Conservation (phyloP, 2,113 vertebrate genomes). For the Pontoporia blainvillei region DNA sequence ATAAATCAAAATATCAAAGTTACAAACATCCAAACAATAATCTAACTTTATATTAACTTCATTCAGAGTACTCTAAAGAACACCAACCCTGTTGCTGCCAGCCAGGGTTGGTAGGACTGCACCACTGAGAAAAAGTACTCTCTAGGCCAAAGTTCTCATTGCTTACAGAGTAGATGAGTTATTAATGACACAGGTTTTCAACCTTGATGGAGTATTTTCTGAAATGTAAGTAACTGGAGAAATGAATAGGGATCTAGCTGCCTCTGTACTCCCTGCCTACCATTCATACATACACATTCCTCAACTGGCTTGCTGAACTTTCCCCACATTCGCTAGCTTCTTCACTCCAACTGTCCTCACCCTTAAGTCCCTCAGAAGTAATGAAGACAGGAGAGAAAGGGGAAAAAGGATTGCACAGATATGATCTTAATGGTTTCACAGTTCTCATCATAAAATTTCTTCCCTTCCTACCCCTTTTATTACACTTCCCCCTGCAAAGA, state of each 20-base stretch:
- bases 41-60: not conserved
- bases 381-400: not conserved
- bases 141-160: not conserved
- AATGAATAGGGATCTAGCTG: not conserved
- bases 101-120: not conserved
- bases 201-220: not conserved
- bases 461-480: not conserved
- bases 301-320: not conserved
- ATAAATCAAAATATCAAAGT: conserved; percentile 10
- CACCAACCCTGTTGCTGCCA: not conserved
- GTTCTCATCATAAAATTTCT: not conserved
- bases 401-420: not conserved
- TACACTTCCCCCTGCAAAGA: not conserved
- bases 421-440: not conserved
- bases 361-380: not conserved
- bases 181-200: not conserved
- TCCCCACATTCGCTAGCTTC: not conserved
- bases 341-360: not conserved
- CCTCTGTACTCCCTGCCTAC: not conserved
- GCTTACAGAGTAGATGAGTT: not conserved
- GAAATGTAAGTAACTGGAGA: not conserved
- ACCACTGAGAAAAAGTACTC: not conserved
- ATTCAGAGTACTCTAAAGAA: not conserved
- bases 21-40: not conserved
- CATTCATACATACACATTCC: not conserved